Conservation (phyloP, 2,797 vertebrate genomes). For the Lepilemur septentrionalis region DNA sequence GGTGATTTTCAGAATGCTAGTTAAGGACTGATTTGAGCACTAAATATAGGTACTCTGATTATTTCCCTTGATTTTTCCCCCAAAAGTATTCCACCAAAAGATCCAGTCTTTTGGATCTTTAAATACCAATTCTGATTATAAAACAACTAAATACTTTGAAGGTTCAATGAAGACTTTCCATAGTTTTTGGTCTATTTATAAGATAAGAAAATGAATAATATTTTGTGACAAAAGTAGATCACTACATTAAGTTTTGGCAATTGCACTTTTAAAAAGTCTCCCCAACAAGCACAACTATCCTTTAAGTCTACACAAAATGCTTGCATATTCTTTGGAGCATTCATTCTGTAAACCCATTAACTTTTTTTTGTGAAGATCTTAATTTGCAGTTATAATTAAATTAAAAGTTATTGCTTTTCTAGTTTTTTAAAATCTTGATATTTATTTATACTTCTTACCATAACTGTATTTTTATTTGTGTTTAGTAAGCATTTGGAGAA, state of each 20-base stretch:
- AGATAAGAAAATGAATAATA: neutral
- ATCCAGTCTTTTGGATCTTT: neutral
- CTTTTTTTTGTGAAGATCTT: constrained; percentile 10
- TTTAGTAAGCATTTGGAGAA: neutral
- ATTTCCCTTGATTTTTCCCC: neutral
- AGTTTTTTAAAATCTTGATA: neutral
- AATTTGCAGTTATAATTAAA: neutral
- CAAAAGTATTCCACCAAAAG: neutral
- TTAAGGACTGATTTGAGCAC: neutral
- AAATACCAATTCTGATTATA: constrained; percentile 32
- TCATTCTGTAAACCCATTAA: neutral
- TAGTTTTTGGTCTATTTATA: neutral
- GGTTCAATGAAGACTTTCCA: neutral
- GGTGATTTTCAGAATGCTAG: neutral
- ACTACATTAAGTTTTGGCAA: constrained; percentile 8
- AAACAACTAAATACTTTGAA: constrained; percentile 34
- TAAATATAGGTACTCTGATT: neutral
- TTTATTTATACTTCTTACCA: constrained; percentile 32
- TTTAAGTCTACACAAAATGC: neutral
- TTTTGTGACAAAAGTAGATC: constrained; percentile 4
- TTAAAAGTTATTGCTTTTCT: neutral
- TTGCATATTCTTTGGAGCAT: neutral
- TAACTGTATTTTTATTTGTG: neutral
- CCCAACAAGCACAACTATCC: neutral
- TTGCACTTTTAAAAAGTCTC: neutral